Percentiles rank a stretch among this genome's conserved stretches.
Evolutionary conservation across 1,140 invertebrate genomes (phyloP).

Genomic region (Papilio glaucus): DNA sequence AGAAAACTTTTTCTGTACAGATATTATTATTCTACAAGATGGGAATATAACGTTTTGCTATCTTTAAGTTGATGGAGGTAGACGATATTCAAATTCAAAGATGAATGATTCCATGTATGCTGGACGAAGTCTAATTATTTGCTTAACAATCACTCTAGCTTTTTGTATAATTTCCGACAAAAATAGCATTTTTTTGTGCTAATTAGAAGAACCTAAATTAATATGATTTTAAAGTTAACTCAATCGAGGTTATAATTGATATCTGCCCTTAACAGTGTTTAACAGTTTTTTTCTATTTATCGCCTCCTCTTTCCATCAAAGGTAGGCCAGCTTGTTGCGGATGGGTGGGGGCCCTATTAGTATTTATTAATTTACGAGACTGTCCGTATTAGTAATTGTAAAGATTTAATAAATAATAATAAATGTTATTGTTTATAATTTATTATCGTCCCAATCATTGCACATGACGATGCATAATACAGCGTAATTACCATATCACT

Average conservation of each 20-base stretch:
- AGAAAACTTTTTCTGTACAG: too few relatives aligned
- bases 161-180: background rate
- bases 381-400: background rate
- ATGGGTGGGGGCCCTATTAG: too few relatives aligned
- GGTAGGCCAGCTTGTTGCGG: too few relatives aligned
- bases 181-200: background rate
- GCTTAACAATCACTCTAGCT: background rate
- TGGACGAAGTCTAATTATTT: background rate
- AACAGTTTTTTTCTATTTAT: too few relatives aligned
- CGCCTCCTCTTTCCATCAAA: too few relatives aligned
- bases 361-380: too few relatives aligned
- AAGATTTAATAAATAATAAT: background rate
- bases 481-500: conserved; percentile 8
- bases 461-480: background rate
- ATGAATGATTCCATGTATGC: background rate
- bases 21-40: background rate
- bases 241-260: too few relatives aligned
- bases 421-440: conserved; percentile 1
- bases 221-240: too few relatives aligned
- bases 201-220: too few relatives aligned
- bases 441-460: background rate
- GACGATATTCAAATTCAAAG: background rate
- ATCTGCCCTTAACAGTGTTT: too few relatives aligned
- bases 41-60: background rate
- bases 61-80: too few relatives aligned